These are phyloP conservation scores for Ophonus ardosiacus DNA, from an alignment of 2,888 invertebrate species.

Conservation along the genomic window DNA sequence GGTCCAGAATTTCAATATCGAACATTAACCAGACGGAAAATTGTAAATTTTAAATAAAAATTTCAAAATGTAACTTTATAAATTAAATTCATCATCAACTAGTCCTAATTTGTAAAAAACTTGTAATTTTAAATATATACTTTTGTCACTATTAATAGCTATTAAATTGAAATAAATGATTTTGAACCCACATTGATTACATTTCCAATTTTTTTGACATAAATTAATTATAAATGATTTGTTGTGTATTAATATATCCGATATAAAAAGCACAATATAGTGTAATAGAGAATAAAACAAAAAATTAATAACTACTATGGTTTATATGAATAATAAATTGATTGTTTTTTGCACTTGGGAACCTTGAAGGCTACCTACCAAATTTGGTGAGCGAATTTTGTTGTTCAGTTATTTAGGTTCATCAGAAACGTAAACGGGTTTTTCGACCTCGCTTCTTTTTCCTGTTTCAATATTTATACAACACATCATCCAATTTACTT, in stretches of 20 bases:
- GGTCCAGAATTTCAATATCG: too few relatives aligned
- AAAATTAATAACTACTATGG: conserved; percentile 15
- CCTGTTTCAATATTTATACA: conserved; percentile 46
- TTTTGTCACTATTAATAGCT: not conserved
- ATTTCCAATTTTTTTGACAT: not conserved
- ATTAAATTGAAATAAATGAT: not conserved
- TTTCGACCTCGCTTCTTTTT: conserved; percentile 49
- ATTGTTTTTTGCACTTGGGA: not conserved
- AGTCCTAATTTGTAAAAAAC: too few relatives aligned
- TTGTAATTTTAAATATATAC: too few relatives aligned
- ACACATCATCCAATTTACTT: conserved; percentile 41
- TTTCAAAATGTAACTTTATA: too few relatives aligned
- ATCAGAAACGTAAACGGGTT: conserved; percentile 32
- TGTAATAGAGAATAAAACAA: conserved; percentile 5
- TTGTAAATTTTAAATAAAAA: too few relatives aligned
- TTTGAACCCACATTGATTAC: not conserved
- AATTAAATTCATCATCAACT: too few relatives aligned
- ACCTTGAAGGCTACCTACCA: conserved; percentile 16
- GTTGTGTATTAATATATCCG: not conserved
- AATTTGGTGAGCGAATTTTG: conserved; percentile 34
- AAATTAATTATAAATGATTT: not conserved
- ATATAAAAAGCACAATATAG: conserved; percentile 5
- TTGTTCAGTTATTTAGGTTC: conserved; percentile 36
- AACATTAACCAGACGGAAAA: too few relatives aligned
- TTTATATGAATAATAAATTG: conserved; percentile 17